Evolutionary conservation across 2,888 invertebrate genomes (phyloP).

Genomic region (Monopis laevigella): DNA sequence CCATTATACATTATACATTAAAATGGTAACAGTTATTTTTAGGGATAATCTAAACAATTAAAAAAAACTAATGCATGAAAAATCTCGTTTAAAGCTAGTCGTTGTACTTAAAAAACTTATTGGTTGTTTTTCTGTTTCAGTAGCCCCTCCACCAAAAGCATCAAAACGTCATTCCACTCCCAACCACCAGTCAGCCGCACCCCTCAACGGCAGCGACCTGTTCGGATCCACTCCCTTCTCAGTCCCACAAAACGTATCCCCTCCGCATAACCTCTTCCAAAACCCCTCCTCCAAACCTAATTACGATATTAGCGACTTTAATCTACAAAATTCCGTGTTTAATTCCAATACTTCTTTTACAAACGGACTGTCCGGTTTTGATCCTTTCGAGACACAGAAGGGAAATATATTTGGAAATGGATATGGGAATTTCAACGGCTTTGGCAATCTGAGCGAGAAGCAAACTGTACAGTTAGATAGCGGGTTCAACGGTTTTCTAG

Average conservation of each 20-base stretch:
- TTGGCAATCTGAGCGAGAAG: slow-evolving; percentile 56
- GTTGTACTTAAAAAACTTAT: too few species aligned
- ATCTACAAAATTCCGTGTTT: slow-evolving; percentile 53
- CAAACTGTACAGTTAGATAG: slow-evolving; percentile 53
- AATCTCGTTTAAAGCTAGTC: too few species aligned
- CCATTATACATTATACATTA: too few species aligned
- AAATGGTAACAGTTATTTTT: too few species aligned
- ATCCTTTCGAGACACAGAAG: slow-evolving; percentile 89
- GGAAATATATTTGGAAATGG: slow-evolving; percentile 50
- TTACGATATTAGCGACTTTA: slow-evolving; percentile 57
- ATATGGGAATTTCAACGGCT: slow-evolving; percentile 53
- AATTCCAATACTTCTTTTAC: slow-evolving; percentile 46
- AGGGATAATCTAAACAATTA: too few species aligned
- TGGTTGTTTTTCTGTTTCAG: slow-evolving; percentile 46
- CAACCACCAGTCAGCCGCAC: slow-evolving; percentile 32
- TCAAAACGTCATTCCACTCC: slow-evolving; percentile 57
- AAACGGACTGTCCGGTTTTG: slow-evolving; percentile 62
- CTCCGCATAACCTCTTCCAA: slow-evolving; percentile 25
- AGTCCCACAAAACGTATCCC: slow-evolving; percentile 27
- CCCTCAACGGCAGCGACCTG: slow-evolving; percentile 72
- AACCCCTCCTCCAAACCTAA: slow-evolving; percentile 42
- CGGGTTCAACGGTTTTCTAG: slow-evolving; percentile 81
- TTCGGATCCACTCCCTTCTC: slow-evolving; percentile 84
- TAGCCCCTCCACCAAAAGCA: slow-evolving; percentile 90
- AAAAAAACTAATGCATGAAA: too few species aligned